These are phyloP conservation scores for Liasis olivaceus DNA, from an alignment of 2,797 vertebrate species.

Conservation along the genomic window DNA sequence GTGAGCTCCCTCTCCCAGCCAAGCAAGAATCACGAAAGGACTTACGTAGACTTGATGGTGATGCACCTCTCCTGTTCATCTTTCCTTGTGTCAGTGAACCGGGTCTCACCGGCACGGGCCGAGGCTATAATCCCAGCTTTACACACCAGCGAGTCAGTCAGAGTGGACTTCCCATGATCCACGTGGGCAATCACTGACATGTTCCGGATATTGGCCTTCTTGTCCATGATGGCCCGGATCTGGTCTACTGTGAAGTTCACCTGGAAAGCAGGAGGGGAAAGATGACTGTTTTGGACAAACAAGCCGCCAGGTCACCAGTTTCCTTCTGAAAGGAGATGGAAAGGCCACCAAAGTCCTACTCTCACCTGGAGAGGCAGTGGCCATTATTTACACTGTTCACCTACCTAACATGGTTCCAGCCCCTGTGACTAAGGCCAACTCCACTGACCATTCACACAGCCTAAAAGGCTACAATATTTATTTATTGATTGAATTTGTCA, in stretches of 20 bases:
- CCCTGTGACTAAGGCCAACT: not conserved
- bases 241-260: slow-evolving; percentile 98
- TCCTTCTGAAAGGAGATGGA: not conserved
- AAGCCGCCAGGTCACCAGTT: not conserved
- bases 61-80: slow-evolving; percentile 97
- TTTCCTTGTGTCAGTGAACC: slow-evolving; percentile 94
- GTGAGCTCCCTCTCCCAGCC: not conserved
- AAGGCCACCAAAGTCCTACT: not conserved
- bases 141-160: slow-evolving; percentile 93
- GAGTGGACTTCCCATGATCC: slow-evolving; percentile 93
- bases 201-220: slow-evolving; percentile 95
- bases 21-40: rapidly evolving
- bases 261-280: slow-evolving; percentile 64
- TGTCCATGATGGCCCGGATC: slow-evolving; percentile 97
- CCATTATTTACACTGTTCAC: too few species aligned
- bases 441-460: not conserved
- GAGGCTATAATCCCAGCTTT: slow-evolving; percentile 95
- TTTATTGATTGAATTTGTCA: too few species aligned
- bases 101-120: slow-evolving; percentile 89
- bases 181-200: slow-evolving; percentile 98
- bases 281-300: rapidly evolving
- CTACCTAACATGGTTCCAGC: not conserved
- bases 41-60: slow-evolving; percentile 98
- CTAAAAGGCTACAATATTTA: not conserved
- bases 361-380: not conserved